Percentiles rank a stretch among this genome's conserved stretches.
Conservation (phyloP, 1,140 invertebrate genomes). For the Heterodera schachtii region DNA sequence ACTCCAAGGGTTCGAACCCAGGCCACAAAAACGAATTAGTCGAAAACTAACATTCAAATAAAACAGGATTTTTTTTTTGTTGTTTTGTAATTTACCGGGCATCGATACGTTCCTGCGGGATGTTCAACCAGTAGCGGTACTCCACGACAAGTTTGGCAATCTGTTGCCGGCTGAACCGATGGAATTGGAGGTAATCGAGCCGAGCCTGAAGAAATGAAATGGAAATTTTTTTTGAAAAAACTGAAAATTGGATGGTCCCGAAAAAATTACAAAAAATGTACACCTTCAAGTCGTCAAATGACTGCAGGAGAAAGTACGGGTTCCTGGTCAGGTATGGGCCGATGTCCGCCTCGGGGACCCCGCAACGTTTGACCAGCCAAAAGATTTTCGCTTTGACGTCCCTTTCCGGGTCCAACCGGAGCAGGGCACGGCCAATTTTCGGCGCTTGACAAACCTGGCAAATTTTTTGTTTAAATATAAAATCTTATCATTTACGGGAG, state of each 20-base stretch:
- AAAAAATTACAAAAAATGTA: no score
- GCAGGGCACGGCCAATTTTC: slow-evolving; percentile 73
- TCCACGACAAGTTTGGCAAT: slow-evolving; percentile 75
- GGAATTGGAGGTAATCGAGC: slow-evolving; percentile 82
- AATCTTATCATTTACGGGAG: no score
- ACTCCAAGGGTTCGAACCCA: no score
- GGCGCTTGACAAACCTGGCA: slow-evolving; percentile 73
- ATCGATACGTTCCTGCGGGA: slow-evolving; percentile 76
- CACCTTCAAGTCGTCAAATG: slow-evolving; percentile 73
- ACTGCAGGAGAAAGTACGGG: slow-evolving; percentile 79
- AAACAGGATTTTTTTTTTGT: no score
- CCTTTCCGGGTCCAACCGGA: slow-evolving; percentile 78
- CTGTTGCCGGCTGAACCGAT: slow-evolving; percentile 75
- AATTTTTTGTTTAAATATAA: no score
- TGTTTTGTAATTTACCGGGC: slow-evolving; percentile 66
- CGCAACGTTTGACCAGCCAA: slow-evolving; percentile 76
- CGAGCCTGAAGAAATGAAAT: slow-evolving; percentile 69
- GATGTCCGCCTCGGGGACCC: slow-evolving; percentile 73
- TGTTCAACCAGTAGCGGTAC: slow-evolving; percentile 71
- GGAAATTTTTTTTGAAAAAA: no score
- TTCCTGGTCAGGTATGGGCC: slow-evolving; percentile 79
- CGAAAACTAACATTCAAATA: no score
- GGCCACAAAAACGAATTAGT: no score
- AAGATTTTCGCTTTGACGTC: slow-evolving; percentile 78
- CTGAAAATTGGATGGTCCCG: no score